A percentile compares a stretch with the other conserved stretches of the same genome.
Evolutionary conservation across 2,113 vertebrate species (phyloP).

Genomic region (Phylloscopus trochilus): DNA sequence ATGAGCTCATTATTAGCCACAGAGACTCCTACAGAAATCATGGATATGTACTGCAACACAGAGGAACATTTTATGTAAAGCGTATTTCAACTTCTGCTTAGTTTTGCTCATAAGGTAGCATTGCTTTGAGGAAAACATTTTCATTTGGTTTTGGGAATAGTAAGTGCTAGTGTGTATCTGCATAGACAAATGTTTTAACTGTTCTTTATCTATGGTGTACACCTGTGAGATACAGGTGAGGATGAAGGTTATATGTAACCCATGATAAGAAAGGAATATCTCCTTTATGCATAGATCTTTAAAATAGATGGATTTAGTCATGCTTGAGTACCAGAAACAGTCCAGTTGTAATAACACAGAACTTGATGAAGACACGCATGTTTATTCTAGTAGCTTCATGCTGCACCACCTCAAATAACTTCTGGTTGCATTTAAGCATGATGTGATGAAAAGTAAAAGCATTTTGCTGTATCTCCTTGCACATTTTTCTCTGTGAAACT

Average conservation of each 20-base stretch:
- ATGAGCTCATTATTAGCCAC: background rate
- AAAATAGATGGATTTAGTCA: background rate
- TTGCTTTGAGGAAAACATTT: background rate
- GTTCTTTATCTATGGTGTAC: background rate
- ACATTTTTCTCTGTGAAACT: background rate
- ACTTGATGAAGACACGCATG: background rate
- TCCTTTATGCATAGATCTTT: background rate
- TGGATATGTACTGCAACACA: rapidly evolving
- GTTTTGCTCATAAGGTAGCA: background rate
- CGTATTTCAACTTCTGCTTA: background rate
- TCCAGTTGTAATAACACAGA: background rate
- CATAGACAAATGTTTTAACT: background rate
- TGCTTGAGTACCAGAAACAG: background rate
- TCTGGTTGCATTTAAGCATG: background rate
- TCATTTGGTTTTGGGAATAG: background rate
- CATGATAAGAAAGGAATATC: background rate
- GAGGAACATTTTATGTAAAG: background rate
- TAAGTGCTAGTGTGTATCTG: background rate
- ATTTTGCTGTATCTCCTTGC: background rate
- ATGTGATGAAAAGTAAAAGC: background rate
- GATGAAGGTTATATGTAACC: background rate
- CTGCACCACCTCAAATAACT: background rate
- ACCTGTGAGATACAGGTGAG: background rate
- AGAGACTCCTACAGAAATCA: background rate
- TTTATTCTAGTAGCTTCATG: background rate